phyloP scores from a whole-genome alignment of 2,888 invertebrate species.

The Drosophila kanekoi region DNA sequence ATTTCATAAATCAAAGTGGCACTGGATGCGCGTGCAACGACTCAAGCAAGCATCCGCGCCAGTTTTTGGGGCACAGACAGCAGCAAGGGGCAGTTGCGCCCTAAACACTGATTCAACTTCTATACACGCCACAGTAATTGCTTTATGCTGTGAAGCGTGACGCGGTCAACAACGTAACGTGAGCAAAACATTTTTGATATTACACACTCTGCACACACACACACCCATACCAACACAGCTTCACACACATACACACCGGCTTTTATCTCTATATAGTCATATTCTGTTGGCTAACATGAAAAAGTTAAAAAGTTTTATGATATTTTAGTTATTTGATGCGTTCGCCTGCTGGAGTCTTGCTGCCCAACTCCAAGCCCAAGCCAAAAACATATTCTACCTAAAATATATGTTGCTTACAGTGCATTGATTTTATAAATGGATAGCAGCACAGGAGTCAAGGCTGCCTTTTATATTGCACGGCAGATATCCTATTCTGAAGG shows the following conservation, averaged over 20 bases:
- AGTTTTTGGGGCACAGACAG: neutral
- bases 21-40: conserved; percentile 32
- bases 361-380: conserved; percentile 4
- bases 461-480: neutral
- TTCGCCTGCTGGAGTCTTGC: conserved; percentile 33
- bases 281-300: conserved; percentile 34
- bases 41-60: conserved; percentile 31
- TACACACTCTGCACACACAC: conserved; percentile 37
- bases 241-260: neutral
- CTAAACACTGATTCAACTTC: conserved; percentile 50
- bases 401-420: conserved; percentile 32
- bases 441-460: conserved; percentile 1
- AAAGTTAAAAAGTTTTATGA: conserved; percentile 73
- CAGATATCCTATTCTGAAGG: neutral
- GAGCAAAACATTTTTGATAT: conserved; percentile 70
- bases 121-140: conserved; percentile 69
- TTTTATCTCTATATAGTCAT: conserved; percentile 17
- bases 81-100: no score
- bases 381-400: conserved; percentile 23
- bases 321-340: conserved; percentile 67
- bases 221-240: neutral
- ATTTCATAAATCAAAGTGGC: conserved; percentile 77
- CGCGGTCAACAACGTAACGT: conserved; percentile 77
- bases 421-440: conserved; percentile 54
- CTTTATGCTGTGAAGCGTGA: conserved; percentile 76